These are phyloP conservation scores for Lamproptera curius DNA, from an alignment of 2,888 invertebrate species.

Conservation along the genomic window DNA sequence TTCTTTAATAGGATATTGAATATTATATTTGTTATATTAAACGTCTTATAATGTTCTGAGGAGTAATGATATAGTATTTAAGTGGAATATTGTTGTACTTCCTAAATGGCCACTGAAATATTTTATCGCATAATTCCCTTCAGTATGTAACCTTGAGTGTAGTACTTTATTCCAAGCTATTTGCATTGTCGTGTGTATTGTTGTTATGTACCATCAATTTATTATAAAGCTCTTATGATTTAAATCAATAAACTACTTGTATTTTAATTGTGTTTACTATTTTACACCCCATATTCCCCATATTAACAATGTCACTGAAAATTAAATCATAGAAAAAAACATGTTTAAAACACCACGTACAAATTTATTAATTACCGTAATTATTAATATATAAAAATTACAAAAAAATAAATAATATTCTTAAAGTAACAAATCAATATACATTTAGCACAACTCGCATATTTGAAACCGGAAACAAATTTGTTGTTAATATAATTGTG, in stretches of 20 bases:
- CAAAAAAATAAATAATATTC: too few species aligned
- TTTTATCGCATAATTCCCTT: neutral
- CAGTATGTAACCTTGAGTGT: conserved; percentile 25
- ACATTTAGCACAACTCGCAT: too few species aligned
- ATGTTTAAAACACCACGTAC: too few species aligned
- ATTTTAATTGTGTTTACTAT: conserved; percentile 1
- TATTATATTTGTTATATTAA: too few species aligned
- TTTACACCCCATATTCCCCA: neutral
- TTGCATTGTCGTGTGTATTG: conserved; percentile 52
- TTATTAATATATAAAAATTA: too few species aligned
- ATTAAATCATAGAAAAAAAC: too few species aligned
- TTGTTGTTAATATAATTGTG: conserved; percentile 26
- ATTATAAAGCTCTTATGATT: conserved; percentile 15
- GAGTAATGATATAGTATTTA: neutral
- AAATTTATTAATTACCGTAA: too few species aligned
- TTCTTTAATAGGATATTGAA: too few species aligned
- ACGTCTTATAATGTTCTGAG: too few species aligned
- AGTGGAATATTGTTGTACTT: neutral
- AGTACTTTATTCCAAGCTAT: conserved; percentile 56
- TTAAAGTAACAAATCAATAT: too few species aligned
- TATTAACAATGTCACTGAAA: too few species aligned
- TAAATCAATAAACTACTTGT: neutral
- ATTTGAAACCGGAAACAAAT: conserved; percentile 17
- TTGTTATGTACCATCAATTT: conserved; percentile 15
- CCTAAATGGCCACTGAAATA: neutral